Conservation (phyloP, 1,140 invertebrate species). For the Tetramorium parvispinum region DNA sequence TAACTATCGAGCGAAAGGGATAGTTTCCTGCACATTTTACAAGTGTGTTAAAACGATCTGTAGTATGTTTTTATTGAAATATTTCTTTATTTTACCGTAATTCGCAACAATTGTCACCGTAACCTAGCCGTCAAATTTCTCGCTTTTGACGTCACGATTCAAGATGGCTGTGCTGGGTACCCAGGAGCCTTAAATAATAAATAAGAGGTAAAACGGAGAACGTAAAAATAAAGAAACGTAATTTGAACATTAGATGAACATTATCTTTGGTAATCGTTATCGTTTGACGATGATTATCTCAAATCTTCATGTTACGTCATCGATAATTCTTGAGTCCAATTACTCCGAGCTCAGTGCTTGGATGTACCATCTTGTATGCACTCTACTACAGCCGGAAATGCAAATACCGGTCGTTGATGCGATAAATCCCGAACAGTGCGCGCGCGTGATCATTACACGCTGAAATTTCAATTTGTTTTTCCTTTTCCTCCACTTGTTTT, state of each 20-base stretch:
- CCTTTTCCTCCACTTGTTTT: neutral
- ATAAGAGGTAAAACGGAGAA: neutral
- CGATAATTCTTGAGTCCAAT: conserved; percentile 25
- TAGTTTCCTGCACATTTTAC: no score
- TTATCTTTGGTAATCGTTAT: neutral
- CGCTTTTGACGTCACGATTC: no score
- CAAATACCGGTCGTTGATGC: conserved; percentile 5
- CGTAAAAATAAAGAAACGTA: neutral
- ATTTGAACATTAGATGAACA: neutral
- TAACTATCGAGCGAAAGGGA: no score
- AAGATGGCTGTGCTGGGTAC: no score
- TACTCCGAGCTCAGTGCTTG: neutral
- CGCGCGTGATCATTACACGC: neutral
- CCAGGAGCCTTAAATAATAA: conserved; percentile 29
- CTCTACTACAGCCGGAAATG: conserved; percentile 33
- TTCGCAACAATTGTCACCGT: no score
- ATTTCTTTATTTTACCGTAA: no score
- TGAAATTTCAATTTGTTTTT: conserved; percentile 47
- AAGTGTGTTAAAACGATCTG: no score
- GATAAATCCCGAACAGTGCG: conserved; percentile 6
- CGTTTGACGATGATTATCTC: neutral
- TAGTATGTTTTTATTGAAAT: no score
- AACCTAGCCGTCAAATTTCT: no score
- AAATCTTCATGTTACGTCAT: neutral
- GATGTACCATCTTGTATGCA: neutral